Base-by-base conservation (phyloP, 1,140 invertebrate species). In the Ruditapes philippinarum region DNA sequence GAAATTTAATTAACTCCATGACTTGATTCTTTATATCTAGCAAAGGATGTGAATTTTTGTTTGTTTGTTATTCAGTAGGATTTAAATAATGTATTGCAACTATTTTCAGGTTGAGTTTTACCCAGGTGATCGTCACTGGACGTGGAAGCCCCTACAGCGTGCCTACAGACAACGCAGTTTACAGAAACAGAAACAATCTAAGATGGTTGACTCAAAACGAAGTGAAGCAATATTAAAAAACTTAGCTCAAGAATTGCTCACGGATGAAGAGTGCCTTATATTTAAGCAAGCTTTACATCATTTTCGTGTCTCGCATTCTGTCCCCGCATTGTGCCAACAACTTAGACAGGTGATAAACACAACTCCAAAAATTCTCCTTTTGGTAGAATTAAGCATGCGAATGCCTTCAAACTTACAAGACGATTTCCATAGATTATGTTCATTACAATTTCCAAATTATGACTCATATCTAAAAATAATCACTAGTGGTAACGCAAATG, bases 361-460 rank as follows among this genome's bases (percentile, higher is more conserved):
- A n/a, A 92, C 93, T 11, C 91, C 94, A 74, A 94, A 93, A 76
- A 89, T 95, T 19, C 88, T 95, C 51, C 89, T 95, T 2, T 74
- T 95, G 36, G 90, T 94, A 19, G 94, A 95, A 74, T 73, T 95
- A n/a, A 92, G 92, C 60, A 90, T 88, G 45, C 79, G 90, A 45
- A 84, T 95, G 51, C 94, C 93, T 1, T 33, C 42, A 49, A 87
- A 89, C 36, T 80, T 94, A 1, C 91, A 93, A n/a, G 85, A 90
- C 31, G 94, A 95, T 80, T 95, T 93, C 81, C 93, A 93, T 68
- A 89, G 91, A 38, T 51, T 95, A 38, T 95, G 94, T 78, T 89
- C 89, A 42, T 68, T 95, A 42, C 91, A 94, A 51, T 94, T 92
- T 90, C 86, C 88, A 54, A 93, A 92, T 89, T 95, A 94, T 54